Percentiles rank a stretch among this genome's conserved stretches.
phyloP scores from a whole-genome alignment of 2,797 vertebrate genomes.

The Falco novaeseelandiae region DNA sequence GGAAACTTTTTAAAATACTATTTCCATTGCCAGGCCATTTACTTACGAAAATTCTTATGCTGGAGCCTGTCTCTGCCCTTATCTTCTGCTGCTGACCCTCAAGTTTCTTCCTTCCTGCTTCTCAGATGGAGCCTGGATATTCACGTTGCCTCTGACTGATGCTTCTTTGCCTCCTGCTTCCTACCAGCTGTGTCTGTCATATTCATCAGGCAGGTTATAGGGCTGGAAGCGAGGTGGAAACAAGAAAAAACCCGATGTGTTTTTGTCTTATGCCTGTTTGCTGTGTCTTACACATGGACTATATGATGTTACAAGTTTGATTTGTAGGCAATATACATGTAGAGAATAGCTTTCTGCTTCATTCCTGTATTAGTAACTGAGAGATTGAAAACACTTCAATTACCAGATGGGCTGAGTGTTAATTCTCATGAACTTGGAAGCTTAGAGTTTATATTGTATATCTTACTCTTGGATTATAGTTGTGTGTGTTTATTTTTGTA shows the following conservation, averaged over 20 bases:
- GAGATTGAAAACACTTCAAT: not conserved
- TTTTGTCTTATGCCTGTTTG: not conserved
- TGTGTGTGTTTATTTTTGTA: constrained; percentile 60
- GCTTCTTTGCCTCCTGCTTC: not conserved
- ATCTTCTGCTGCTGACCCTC: not conserved
- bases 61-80: not conserved
- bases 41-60: not conserved
- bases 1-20: not conserved
- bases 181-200: not conserved
- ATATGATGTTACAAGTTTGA: not conserved
- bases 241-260: not conserved
- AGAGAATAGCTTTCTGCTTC: not conserved
- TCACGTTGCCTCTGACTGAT: accelerated
- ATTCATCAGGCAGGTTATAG: not conserved
- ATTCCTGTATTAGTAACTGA: not conserved
- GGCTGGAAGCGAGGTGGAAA: not conserved
- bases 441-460: constrained; percentile 25
- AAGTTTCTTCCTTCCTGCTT: not conserved
- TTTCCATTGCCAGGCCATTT: not conserved
- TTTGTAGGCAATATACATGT: not conserved
- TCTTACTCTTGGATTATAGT: constrained; percentile 15
- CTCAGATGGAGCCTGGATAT: not conserved
- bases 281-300: not conserved
- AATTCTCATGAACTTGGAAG: constrained; percentile 40
- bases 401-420: not conserved